Evolutionary conservation across 1,140 invertebrate genomes (phyloP).

Genomic region (Lithobius niger): DNA sequence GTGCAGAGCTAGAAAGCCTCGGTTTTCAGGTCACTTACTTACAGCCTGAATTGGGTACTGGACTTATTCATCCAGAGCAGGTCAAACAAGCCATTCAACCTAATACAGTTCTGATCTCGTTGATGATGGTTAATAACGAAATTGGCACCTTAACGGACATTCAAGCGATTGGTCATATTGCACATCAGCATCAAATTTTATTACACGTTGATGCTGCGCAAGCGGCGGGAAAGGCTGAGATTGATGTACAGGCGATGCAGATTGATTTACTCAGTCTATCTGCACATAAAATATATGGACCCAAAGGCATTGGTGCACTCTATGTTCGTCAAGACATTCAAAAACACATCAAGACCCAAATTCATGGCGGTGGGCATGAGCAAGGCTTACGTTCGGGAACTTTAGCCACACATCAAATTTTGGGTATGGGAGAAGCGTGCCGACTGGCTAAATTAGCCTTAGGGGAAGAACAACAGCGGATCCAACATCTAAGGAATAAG

Average conservation of each 20-base stretch:
- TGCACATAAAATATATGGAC: slow-evolving; percentile 20
- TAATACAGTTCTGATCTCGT: slow-evolving; percentile 18
- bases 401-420: slow-evolving; percentile 6
- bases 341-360: slow-evolving; percentile 13
- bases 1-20: slow-evolving; percentile 13
- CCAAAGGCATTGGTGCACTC: slow-evolving; percentile 20
- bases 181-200: slow-evolving; percentile 9
- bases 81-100: slow-evolving; percentile 12
- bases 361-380: slow-evolving; percentile 24
- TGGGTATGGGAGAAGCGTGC: slow-evolving; percentile 17
- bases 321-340: slow-evolving; percentile 16
- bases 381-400: slow-evolving; percentile 23
- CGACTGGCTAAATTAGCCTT: slow-evolving; percentile 7
- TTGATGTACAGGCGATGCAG: slow-evolving; percentile 15
- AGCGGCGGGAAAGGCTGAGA: slow-evolving; percentile 17
- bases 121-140: slow-evolving; percentile 19
- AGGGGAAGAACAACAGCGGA: too few relatives aligned
- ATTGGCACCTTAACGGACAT: slow-evolving; percentile 14
- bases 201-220: slow-evolving; percentile 19
- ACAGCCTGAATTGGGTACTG: too few relatives aligned
- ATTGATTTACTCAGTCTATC: slow-evolving; percentile 18
- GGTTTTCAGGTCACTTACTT: slow-evolving; percentile 17
- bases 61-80: slow-evolving; percentile 11
- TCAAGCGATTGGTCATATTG: slow-evolving; percentile 15
- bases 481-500: too few relatives aligned